phyloP scores from a whole-genome alignment of 2,888 invertebrate genomes.

The Thecocarcelia acutangulata region DNA sequence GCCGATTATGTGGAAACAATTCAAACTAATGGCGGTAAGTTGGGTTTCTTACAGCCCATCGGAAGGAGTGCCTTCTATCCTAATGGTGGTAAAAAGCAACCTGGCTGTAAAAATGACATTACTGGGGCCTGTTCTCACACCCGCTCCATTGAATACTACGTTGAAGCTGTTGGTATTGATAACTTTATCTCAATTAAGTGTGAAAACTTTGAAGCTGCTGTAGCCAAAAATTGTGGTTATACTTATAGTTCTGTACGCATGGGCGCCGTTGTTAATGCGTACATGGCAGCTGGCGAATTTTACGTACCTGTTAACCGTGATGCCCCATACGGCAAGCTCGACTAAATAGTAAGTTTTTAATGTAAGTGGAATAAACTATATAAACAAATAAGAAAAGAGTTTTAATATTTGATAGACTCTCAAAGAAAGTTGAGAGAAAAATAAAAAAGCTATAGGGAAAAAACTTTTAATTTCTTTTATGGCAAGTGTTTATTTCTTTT shows the following conservation, averaged over 20 bases:
- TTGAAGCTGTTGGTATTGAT: conserved; percentile 79
- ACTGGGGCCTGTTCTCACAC: conserved; percentile 81
- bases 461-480: too few species aligned
- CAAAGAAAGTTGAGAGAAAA: too few species aligned
- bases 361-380: too few species aligned
- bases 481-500: too few species aligned
- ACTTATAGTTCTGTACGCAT: conserved; percentile 73
- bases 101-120: conserved; percentile 82
- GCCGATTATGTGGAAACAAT: conserved; percentile 79
- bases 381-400: too few species aligned
- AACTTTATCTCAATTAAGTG: conserved; percentile 77
- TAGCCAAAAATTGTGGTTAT: conserved; percentile 73
- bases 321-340: conserved; percentile 73
- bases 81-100: conserved; percentile 83
- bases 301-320: conserved; percentile 76
- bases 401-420: too few species aligned
- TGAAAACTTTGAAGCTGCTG: conserved; percentile 71
- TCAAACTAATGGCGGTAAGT: conserved; percentile 77
- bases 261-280: conserved; percentile 73
- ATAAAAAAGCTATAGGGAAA: too few species aligned
- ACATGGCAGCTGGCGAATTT: conserved; percentile 76
- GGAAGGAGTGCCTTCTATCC: conserved; percentile 83
- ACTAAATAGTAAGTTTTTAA: background rate
- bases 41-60: conserved; percentile 78
- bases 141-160: conserved; percentile 80